Evolutionary conservation across 1,140 invertebrate genomes (phyloP).

Genomic region (Melipona quadrifasciata): DNA sequence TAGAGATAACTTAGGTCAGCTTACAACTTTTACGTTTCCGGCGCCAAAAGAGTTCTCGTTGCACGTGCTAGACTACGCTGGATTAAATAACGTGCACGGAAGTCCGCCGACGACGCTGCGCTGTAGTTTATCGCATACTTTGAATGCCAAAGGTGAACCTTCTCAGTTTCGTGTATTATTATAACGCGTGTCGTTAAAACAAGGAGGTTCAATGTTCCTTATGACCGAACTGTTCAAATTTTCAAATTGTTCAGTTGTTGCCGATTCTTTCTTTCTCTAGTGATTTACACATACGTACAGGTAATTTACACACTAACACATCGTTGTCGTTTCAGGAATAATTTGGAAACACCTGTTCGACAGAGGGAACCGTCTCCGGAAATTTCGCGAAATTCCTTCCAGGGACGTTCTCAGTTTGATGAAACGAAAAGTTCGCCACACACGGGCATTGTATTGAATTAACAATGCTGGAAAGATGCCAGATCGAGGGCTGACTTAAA

Average conservation of each 20-base stretch:
- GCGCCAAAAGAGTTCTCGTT: constrained; percentile 33
- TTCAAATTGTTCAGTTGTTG: not conserved
- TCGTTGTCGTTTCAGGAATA: too few species aligned
- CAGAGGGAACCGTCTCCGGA: too few species aligned
- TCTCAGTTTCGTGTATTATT: not conserved
- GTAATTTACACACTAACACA: too few species aligned
- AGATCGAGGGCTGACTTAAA: constrained; percentile 51
- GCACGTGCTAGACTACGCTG: not conserved
- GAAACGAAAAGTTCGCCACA: not conserved
- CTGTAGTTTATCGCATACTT: not conserved
- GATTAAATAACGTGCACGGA: not conserved
- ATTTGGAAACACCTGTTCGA: too few species aligned
- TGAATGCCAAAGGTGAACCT: not conserved
- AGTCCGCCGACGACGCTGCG: too few species aligned
- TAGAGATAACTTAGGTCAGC: constrained; percentile 14
- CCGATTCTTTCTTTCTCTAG: too few species aligned
- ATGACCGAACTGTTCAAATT: not conserved
- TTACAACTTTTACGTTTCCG: constrained; percentile 37
- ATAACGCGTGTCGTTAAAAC: not conserved
- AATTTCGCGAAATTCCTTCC: too few species aligned
- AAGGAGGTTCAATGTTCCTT: not conserved
- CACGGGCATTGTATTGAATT: constrained; percentile 35
- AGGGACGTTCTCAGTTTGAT: not conserved
- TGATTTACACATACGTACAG: too few species aligned
- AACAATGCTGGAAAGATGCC: constrained; percentile 53